Evolutionary conservation across 1,140 invertebrate genomes (phyloP), one percentile per base, ranked within the genome.

Genomic region (Rhopalosiphum maidis): DNA sequence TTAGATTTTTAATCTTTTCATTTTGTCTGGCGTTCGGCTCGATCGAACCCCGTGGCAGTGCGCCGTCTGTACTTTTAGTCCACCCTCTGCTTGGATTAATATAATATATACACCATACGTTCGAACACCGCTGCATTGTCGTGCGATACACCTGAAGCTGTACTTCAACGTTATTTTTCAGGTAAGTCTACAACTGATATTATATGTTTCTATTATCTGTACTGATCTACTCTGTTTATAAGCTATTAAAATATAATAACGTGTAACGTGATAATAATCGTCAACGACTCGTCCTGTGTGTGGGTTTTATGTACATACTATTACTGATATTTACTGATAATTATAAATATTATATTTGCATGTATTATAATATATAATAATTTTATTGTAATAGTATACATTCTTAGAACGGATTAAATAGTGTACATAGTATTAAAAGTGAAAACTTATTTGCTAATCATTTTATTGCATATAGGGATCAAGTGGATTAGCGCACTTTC

Each of bases 141-240:
- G 35, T 46, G 3, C 37, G 15, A 51, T 35, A 87, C 83, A 30
- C 83, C 83, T 30, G 15, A 51, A 51, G 41, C 41, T 1, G 30
- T 87, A 46, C 46, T 54, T 48, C 87, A 22, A 89, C 87, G 37
- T 89, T 89, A n/a, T 48, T 89, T 54, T 54, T 54, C 87, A 7
- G 25, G 87, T 89, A 89, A 89, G 87, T 89, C 41, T n/a, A 43
- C 8, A n/a, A 82, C 21, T 7, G 18, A 37, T 5, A n/a, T 18
- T n/a, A n/a, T 18, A 18, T n/a, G 30, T n/a, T 68, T 68, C 30
- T 68, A n/a, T 68, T 30, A 15, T 0, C 2, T 11, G 25, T 15
- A 30, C 30, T 60, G 25, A 60, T 60, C 55, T 68, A 68, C 30
- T 68, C 60, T 7, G 4, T 68, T 21, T 68, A 68, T 68, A 30